phyloP scores from a whole-genome alignment of 2,113 vertebrate genomes.

The Synodontis membranacea region DNA sequence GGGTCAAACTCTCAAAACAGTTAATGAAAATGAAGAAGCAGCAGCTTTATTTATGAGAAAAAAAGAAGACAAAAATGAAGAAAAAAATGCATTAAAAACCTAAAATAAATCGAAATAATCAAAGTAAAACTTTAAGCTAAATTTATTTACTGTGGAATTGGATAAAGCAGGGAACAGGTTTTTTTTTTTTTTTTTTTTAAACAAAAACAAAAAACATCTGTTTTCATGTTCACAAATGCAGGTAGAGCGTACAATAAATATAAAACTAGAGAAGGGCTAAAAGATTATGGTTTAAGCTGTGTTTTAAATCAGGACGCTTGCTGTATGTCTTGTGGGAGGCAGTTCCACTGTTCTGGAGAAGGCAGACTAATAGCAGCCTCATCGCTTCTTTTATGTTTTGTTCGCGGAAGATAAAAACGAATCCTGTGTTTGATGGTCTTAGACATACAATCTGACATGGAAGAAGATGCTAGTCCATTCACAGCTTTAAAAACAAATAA shows the following conservation, averaged over 20 bases:
- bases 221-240: neutral
- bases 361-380: neutral
- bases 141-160: neutral
- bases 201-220: neutral
- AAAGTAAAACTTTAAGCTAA: neutral
- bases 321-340: neutral
- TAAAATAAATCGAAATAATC: neutral
- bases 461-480: neutral
- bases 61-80: neutral
- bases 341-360: neutral
- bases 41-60: neutral
- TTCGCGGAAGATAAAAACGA: neutral
- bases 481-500: neutral
- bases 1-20: neutral
- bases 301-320: neutral
- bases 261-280: neutral
- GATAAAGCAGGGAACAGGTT: neutral
- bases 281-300: neutral
- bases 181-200: neutral
- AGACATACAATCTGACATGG: neutral
- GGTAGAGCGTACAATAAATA: neutral
- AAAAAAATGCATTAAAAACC: neutral
- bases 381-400: neutral
- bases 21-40: neutral
- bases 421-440: neutral